Conservation (phyloP, 2,888 invertebrate genomes). For the Panzeria rudis region DNA sequence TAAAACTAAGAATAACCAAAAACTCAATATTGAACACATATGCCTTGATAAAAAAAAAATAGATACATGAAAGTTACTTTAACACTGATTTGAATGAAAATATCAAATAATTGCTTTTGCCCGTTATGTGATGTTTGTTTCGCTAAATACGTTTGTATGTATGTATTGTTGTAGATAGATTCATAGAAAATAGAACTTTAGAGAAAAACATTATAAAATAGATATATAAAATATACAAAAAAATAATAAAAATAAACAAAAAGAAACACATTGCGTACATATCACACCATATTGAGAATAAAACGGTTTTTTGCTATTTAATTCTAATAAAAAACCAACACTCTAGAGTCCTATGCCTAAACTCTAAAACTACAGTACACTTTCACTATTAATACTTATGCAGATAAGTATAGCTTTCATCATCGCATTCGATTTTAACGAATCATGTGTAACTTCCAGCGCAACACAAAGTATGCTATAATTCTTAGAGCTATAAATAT, state of each 20-base stretch:
- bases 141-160: neutral
- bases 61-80: neutral
- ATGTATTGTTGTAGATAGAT: conserved; percentile 16
- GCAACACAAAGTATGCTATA: conserved; percentile 92
- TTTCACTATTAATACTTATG: conserved; percentile 25
- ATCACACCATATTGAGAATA: conserved; percentile 72
- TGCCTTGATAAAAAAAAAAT: neutral
- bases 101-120: conserved; percentile 62
- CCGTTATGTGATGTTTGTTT: conserved; percentile 34
- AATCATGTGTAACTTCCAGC: conserved; percentile 89
- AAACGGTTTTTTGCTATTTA: conserved; percentile 53
- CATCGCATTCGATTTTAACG: conserved; percentile 77
- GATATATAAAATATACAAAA: conserved; percentile 26
- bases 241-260: conserved; percentile 15
- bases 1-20: neutral
- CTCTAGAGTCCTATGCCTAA: conserved; percentile 63
- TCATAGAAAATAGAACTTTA: conserved; percentile 42
- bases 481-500: conserved; percentile 92
- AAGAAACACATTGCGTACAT: conserved; percentile 66
- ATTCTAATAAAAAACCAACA: conserved; percentile 67
- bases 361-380: conserved; percentile 53
- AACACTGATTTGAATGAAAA: conserved; percentile 22
- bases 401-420: conserved; percentile 26
- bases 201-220: conserved; percentile 47
- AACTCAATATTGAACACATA: neutral